Evolutionary conservation across 2,888 invertebrate genomes (phyloP).

Genomic region (Heteromurus nitidus): DNA sequence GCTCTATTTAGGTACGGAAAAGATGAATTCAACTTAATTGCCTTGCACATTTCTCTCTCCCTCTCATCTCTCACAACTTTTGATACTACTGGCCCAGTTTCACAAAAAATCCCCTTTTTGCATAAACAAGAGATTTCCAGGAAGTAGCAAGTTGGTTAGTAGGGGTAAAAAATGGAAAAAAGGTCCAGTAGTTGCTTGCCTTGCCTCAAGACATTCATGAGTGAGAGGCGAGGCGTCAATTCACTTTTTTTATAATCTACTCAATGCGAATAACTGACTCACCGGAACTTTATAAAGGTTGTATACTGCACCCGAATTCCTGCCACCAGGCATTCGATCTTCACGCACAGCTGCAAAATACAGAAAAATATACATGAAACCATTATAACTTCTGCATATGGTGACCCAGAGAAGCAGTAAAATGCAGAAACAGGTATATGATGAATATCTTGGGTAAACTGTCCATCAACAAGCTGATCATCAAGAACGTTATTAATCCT

Average conservation of each 20-base stretch:
- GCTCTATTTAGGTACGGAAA: neutral
- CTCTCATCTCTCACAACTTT: neutral
- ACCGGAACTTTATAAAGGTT: constrained; percentile 92
- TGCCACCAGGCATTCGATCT: constrained; percentile 99
- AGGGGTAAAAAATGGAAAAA: constrained; percentile 8
- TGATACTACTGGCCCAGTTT: constrained; percentile 52
- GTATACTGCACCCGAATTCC: constrained; percentile 99
- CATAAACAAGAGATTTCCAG: constrained; percentile 60
- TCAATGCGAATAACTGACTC: constrained; percentile 61
- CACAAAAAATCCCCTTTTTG: constrained; percentile 39
- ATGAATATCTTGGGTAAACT: neutral
- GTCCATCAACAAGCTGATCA: constrained; percentile 32
- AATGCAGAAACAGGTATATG: constrained; percentile 39
- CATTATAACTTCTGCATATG: constrained; percentile 3
- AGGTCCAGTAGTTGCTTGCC: constrained; percentile 56
- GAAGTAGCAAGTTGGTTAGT: constrained; percentile 47
- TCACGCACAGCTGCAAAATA: constrained; percentile 91
- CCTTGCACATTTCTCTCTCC: constrained; percentile 16
- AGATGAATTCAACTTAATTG: neutral
- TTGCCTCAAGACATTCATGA: constrained; percentile 41
- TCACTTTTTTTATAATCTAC: constrained; percentile 12
- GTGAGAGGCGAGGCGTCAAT: neutral
- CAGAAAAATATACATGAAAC: constrained; percentile 31
- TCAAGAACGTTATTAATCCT: constrained; percentile 11
- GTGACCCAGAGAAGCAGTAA: constrained; percentile 49